These are phyloP conservation scores for Achlya flavicornis DNA, from an alignment of 2,888 invertebrate species.

Conservation along the genomic window DNA sequence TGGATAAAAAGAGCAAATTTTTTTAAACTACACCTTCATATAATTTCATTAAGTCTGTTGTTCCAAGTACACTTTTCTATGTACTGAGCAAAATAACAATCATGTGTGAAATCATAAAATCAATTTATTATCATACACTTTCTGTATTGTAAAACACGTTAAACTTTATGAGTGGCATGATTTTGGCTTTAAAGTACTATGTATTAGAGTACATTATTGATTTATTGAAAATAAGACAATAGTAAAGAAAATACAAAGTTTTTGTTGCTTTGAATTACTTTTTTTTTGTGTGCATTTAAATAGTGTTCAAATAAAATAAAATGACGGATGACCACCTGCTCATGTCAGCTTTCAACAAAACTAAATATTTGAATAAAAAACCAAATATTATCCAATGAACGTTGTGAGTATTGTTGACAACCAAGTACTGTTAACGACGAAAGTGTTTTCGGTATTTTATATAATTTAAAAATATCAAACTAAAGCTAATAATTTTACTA, in stretches of 20 bases:
- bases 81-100: constrained; percentile 2
- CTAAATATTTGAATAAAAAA: constrained; percentile 58
- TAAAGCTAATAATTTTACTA: no score
- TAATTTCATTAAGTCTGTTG: neutral
- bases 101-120: constrained; percentile 14
- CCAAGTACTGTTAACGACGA: constrained; percentile 27
- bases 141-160: neutral
- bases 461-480: no score
- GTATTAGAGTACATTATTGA: neutral
- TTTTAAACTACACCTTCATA: neutral
- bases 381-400: constrained; percentile 54
- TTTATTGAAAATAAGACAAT: neutral
- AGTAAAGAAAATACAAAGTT: neutral
- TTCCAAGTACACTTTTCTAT: neutral
- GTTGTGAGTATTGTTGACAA: constrained; percentile 52
- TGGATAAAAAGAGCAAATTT: no score
- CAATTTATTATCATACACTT: neutral
- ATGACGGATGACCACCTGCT: constrained; percentile 42
- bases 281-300: neutral
- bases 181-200: neutral
- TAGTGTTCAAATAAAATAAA: neutral
- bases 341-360: constrained; percentile 45
- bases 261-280: neutral
- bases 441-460: constrained; percentile 14
- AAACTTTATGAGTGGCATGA: neutral